These are phyloP conservation scores for Phortica variegata DNA, from an alignment of 1,140 invertebrate species.

Conservation along the genomic window DNA sequence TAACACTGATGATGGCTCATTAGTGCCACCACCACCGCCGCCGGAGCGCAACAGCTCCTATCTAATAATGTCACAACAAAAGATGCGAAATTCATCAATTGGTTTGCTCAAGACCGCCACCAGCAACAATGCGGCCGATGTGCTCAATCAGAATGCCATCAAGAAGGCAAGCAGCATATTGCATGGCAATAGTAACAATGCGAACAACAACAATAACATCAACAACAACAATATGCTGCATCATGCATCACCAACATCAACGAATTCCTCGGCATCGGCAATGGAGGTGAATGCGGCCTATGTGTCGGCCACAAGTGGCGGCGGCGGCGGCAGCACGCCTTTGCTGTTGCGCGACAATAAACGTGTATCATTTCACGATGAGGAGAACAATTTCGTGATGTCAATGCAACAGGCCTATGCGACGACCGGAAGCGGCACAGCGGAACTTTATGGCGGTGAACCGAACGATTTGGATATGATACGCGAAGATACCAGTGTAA, in stretches of 20 bases:
- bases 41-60: constrained; percentile 80
- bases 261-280: constrained; percentile 33
- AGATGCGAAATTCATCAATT: constrained; percentile 38
- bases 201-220: constrained; percentile 39
- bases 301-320: constrained; percentile 29
- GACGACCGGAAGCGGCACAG: constrained; percentile 22
- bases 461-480: constrained; percentile 62
- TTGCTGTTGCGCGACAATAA: constrained; percentile 51
- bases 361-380: constrained; percentile 76
- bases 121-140: constrained; percentile 42
- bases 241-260: constrained; percentile 9
- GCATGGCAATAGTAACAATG: constrained; percentile 27
- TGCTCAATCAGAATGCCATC: constrained; percentile 22
- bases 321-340: constrained; percentile 21
- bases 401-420: constrained; percentile 1
- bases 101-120: constrained; percentile 39
- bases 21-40: constrained; percentile 65
- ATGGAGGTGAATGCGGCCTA: constrained; percentile 48
- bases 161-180: constrained; percentile 31
- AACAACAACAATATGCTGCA: constrained; percentile 32
- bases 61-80: constrained; percentile 72
- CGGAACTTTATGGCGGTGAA: constrained; percentile 30
- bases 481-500: constrained; percentile 80
- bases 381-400: constrained; percentile 60
- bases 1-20: constrained; percentile 15